Conservation (phyloP, 1,140 invertebrate genomes). For the Drosophila cardini region DNA sequence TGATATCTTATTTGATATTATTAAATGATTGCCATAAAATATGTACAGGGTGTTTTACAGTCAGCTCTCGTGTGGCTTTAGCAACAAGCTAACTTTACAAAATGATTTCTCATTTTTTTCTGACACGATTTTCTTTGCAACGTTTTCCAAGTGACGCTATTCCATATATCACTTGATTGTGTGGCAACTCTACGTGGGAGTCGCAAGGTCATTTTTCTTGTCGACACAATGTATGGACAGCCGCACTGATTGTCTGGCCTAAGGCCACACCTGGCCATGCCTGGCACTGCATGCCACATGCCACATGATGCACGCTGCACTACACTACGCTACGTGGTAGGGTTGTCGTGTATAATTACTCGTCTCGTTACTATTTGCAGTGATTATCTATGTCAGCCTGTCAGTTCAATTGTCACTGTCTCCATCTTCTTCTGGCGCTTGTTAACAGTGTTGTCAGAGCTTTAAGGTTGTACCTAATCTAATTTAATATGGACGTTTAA, state of each 20-base stretch:
- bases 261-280: not conserved
- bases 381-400: constrained; percentile 7
- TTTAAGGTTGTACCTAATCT: too few species aligned
- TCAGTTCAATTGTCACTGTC: not conserved
- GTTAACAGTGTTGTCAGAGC: not conserved
- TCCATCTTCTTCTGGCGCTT: not conserved
- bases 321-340: not conserved
- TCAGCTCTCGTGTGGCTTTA: constrained; percentile 1
- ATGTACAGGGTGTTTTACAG: too few species aligned
- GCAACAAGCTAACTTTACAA: constrained; percentile 37
- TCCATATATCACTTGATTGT: constrained; percentile 61
- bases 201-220: constrained; percentile 69
- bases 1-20: too few species aligned
- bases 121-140: too few species aligned
- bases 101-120: constrained; percentile 61
- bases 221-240: constrained; percentile 26
- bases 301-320: constrained; percentile 8
- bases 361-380: constrained; percentile 30
- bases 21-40: too few species aligned
- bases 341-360: constrained; percentile 17
- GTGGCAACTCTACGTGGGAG: constrained; percentile 17
- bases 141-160: not conserved
- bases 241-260: not conserved
- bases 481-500: too few species aligned
- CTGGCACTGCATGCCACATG: not conserved